Percentiles rank a stretch among this genome's conserved stretches.
Conservation (phyloP, 2,113 vertebrate genomes). For the Parus major region DNA sequence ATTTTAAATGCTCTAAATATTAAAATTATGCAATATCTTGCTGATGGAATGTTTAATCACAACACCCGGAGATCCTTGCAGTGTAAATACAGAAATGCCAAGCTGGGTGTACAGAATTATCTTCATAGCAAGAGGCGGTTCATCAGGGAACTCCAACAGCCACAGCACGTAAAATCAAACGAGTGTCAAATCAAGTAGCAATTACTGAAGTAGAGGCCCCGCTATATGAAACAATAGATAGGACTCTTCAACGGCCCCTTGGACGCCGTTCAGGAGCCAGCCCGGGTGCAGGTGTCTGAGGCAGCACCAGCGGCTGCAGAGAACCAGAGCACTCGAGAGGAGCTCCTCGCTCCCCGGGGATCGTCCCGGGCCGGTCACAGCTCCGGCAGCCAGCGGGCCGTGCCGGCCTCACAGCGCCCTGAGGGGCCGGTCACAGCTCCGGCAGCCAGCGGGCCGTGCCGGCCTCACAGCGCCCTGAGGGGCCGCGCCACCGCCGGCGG, state of each 20-base stretch:
- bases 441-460: not conserved
- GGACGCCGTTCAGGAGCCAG: rapidly evolving
- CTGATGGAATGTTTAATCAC: rapidly evolving
- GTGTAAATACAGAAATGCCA: not conserved
- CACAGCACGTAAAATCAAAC: rapidly evolving
- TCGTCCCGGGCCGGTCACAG: not conserved
- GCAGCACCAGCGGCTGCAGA: rapidly evolving
- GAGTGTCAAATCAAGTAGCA: not conserved
- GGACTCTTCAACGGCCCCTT: rapidly evolving
- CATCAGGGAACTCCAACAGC: not conserved
- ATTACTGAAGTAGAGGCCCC: not conserved
- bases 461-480: not conserved
- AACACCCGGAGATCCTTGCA: not conserved
- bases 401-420: too few species aligned
- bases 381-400: too few species aligned
- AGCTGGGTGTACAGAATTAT: not conserved
- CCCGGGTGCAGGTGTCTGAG: not conserved
- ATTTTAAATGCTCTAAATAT: not conserved
- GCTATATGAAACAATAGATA: rapidly evolving
- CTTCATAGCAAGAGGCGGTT: not conserved
- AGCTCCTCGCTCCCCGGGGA: not conserved
- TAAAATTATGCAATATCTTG: rapidly evolving
- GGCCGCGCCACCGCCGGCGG: not conserved
- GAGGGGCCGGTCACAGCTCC: too few species aligned
- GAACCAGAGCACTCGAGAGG: not conserved